Evolutionary conservation across 1,140 invertebrate species (phyloP).

Genomic region (Danaus plexippus): DNA sequence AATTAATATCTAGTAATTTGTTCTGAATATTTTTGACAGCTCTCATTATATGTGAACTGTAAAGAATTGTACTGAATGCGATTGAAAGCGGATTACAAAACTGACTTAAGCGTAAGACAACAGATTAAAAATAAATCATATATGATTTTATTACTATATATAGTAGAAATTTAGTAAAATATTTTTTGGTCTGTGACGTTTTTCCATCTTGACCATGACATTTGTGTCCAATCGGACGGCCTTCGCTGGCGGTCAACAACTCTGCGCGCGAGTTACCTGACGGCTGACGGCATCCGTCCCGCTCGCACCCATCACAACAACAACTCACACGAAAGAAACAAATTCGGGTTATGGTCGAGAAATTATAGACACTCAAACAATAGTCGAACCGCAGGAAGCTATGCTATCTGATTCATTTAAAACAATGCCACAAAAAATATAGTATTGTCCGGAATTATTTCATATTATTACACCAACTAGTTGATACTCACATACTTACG

Average conservation of each 20-base stretch:
- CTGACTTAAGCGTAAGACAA: slow-evolving; percentile 4
- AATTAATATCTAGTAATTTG: no score
- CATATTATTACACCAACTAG: no score
- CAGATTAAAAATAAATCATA: slow-evolving; percentile 6
- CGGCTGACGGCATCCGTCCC: slow-evolving; percentile 20
- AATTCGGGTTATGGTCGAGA: no score
- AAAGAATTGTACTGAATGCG: no score
- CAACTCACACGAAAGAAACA: no score
- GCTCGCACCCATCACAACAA: slow-evolving; percentile 21
- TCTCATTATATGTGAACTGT: no score
- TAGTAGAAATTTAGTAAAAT: slow-evolving; percentile 5
- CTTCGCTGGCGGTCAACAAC: slow-evolving; percentile 65
- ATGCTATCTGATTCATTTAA: slow-evolving; percentile 11
- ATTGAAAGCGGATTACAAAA: background rate
- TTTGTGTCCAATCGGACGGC: slow-evolving; percentile 69
- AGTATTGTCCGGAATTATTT: slow-evolving; percentile 4
- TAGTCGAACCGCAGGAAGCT: slow-evolving; percentile 13
- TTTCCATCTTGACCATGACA: slow-evolving; percentile 65
- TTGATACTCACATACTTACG: no score
- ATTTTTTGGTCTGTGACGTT: slow-evolving; percentile 61
- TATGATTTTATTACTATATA: slow-evolving; percentile 49
- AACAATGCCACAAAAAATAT: slow-evolving; percentile 13
- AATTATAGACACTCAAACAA: no score
- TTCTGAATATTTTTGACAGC: no score
- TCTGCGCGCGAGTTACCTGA: slow-evolving; percentile 50